Base-by-base conservation (phyloP, 2,888 invertebrate genomes). In the Drosophila greeni region DNA sequence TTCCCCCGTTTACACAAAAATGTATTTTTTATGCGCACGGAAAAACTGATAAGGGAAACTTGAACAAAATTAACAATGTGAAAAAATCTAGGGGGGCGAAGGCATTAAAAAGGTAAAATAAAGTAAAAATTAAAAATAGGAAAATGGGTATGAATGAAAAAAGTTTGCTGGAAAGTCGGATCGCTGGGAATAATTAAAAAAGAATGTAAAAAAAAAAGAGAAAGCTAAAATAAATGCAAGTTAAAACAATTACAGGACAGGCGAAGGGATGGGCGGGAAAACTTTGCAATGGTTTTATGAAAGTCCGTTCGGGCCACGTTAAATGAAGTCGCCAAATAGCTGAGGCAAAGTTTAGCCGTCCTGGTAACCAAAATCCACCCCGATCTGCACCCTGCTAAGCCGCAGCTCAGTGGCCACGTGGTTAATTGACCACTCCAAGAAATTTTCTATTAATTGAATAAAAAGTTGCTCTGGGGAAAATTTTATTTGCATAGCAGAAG, bases 171-270 rank as follows among this genome's bases (percentile, higher is more conserved):
- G 34, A 79, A 80, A 82, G 72, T 77, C 82, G 34, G 51, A 42
- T 12, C 31, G 37, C 45, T 18, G 45, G 26, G 37, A 40, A 54
- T 45, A 40, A 58, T 34, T 47, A 39, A 70, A 54, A 59, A 37
- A 18, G 11, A 11, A 37, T 11, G 37, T 5, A 2, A 16, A 18
- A 18, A 37, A 60, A 55, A 53, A 60, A 55, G 49, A 62, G 47
- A 74, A 77, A 73, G 66, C 75, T 83, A 72, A 78, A 79, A 81
- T 76, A 83, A 83, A 81, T 81, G 74, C 72, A 78, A 81, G 74
- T 82, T 83, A 75, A 80, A 80, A 80, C 79, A 80, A 80, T 83
- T 81, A 83, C 70, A 74, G 71, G 75, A 82, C 75, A 75, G 64
- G 71, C 56, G 51, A 60, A 57, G 72, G 42, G 34, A 11, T 58